phyloP scores from a whole-genome alignment of 1,140 invertebrate genomes.

The Dendrolimus kikuchii region DNA sequence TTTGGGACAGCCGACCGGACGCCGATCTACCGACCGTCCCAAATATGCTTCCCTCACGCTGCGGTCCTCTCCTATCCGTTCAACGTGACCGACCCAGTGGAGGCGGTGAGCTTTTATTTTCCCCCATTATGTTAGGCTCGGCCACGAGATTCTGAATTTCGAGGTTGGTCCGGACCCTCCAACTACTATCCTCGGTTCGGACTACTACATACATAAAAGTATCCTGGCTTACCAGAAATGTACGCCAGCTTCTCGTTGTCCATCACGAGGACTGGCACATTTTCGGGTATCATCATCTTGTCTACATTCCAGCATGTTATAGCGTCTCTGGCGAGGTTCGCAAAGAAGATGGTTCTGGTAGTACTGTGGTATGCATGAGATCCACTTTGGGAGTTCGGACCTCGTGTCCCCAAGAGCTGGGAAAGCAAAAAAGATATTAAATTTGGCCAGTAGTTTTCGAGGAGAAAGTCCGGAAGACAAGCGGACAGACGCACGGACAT shows the following conservation, averaged over 20 bases:
- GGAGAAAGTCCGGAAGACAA: too few species aligned
- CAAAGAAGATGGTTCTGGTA: constrained; percentile 76
- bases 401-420: constrained; percentile 74
- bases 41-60: too few species aligned
- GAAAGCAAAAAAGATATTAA: constrained; percentile 17
- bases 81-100: too few species aligned
- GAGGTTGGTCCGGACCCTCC: too few species aligned
- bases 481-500: too few species aligned
- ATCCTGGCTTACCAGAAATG: constrained; percentile 70
- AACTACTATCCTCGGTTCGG: neutral
- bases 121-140: too few species aligned
- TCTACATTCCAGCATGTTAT: constrained; percentile 81
- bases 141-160: too few species aligned
- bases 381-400: constrained; percentile 75
- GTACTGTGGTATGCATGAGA: constrained; percentile 74
- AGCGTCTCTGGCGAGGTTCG: constrained; percentile 77
- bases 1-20: too few species aligned
- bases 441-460: too few species aligned
- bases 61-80: too few species aligned
- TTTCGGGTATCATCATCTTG: constrained; percentile 69
- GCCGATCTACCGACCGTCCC: too few species aligned
- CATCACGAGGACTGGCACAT: constrained; percentile 73
- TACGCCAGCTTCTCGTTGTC: constrained; percentile 78
- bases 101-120: too few species aligned
- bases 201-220: neutral